phyloP scores from a whole-genome alignment of 2,113 vertebrate genomes.

The Eonycteris spelaea region DNA sequence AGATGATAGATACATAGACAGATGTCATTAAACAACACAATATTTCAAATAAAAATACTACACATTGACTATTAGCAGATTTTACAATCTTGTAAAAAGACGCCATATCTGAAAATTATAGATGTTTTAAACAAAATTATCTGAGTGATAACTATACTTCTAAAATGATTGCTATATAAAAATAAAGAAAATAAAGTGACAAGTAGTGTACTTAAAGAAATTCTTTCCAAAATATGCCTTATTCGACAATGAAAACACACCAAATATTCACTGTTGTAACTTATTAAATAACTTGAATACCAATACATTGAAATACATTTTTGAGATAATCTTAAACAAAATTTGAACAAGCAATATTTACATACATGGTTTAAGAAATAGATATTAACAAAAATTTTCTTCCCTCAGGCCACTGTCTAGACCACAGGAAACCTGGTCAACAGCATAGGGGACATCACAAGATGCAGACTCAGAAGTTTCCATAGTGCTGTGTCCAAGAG shows the following conservation, averaged over 20 bases:
- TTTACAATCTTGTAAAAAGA: not conserved
- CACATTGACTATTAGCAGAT: not conserved
- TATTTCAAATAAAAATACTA: not conserved
- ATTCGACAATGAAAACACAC: not conserved
- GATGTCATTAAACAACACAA: not conserved
- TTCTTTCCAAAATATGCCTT: not conserved
- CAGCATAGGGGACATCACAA: slow-evolving; percentile 18
- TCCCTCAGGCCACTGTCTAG: slow-evolving; percentile 54
- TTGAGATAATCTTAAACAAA: not conserved
- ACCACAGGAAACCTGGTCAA: slow-evolving; percentile 55
- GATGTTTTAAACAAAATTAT: not conserved
- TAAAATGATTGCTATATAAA: not conserved
- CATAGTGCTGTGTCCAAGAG: not conserved
- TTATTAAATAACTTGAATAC: not conserved
- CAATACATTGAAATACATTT: not conserved
- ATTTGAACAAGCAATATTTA: not conserved
- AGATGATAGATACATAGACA: not conserved
- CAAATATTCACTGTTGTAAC: not conserved
- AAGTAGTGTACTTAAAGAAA: not conserved
- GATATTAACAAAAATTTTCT: slow-evolving; percentile 8
- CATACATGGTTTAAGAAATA: not conserved
- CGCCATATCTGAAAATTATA: not conserved
- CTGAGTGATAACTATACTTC: not conserved
- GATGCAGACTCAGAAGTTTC: slow-evolving; percentile 37
- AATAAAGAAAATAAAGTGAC: not conserved